A percentile compares a stretch with the other conserved stretches of the same genome.
Conservation (phyloP, 2,888 invertebrate species). For the Kryphioiulus occultus region DNA sequence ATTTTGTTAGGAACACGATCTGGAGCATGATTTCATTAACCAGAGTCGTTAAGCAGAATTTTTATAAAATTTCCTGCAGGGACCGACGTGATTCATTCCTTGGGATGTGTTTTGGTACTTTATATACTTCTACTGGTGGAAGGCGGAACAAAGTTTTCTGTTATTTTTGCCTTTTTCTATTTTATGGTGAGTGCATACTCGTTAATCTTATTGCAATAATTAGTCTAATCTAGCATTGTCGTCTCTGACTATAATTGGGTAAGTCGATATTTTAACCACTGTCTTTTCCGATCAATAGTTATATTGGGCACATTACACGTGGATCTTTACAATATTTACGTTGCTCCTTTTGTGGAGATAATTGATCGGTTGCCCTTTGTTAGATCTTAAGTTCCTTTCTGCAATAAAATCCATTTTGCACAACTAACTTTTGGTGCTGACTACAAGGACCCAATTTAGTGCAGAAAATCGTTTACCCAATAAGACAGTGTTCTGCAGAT, state of each 20-base stretch:
- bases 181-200: slow-evolving; percentile 70
- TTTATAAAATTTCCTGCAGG: slow-evolving; percentile 61
- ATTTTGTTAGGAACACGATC: not conserved
- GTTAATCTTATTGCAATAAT: not conserved
- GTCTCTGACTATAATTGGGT: no score
- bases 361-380: not conserved
- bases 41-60: not conserved
- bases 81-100: slow-evolving; percentile 75
- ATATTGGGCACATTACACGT: not conserved
- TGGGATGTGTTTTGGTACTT: slow-evolving; percentile 75
- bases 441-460: not conserved
- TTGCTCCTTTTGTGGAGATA: not conserved
- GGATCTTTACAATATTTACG: not conserved
- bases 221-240: not conserved
- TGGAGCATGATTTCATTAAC: not conserved
- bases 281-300: not conserved
- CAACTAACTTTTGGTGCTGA: not conserved
- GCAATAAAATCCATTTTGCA: not conserved
- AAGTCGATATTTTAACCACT: no score
- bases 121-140: slow-evolving; percentile 72
- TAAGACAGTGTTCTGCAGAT: no score
- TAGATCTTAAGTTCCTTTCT: not conserved
- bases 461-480: not conserved
- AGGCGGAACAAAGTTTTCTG: slow-evolving; percentile 72
- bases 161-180: slow-evolving; percentile 77